Conservation (phyloP, 2,888 invertebrate species). For the Melangyna quadrimaculata region DNA sequence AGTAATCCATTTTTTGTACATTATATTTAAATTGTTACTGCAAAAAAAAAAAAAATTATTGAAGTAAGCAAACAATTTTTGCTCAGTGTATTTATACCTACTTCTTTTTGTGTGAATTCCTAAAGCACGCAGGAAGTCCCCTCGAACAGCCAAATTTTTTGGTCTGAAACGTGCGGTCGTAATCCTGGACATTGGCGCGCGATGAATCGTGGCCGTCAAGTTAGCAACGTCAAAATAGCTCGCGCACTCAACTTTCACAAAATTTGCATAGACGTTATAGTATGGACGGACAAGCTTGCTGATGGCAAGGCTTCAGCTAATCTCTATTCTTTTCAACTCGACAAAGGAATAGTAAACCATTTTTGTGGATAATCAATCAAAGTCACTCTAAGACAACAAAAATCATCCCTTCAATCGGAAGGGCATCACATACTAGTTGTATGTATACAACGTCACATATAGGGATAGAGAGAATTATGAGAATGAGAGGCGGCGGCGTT, state of each 20-base stretch:
- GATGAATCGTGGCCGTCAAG: constrained; percentile 42
- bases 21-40: too few species aligned
- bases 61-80: too few species aligned
- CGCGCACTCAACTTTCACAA: constrained; percentile 49
- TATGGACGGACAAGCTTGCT: not conserved
- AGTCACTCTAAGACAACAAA: constrained; percentile 71
- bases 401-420: constrained; percentile 66
- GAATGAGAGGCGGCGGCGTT: not conserved
- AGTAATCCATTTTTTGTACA: too few species aligned
- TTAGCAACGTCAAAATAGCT: constrained; percentile 31
- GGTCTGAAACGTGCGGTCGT: constrained; percentile 43
- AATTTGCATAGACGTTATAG: constrained; percentile 39
- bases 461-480: not conserved
- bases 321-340: constrained; percentile 1
- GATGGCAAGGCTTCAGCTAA: not conserved
- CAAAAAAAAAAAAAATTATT: too few species aligned
- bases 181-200: constrained; percentile 36
- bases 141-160: constrained; percentile 27
- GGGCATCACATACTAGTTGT: constrained; percentile 4
- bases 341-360: constrained; percentile 32
- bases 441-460: not conserved
- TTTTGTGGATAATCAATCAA: constrained; percentile 67
- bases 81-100: not conserved
- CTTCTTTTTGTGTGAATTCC: constrained; percentile 5
- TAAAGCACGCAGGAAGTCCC: constrained; percentile 37